Conservation (phyloP, 2,113 vertebrate genomes). For the Varanus salvator region DNA sequence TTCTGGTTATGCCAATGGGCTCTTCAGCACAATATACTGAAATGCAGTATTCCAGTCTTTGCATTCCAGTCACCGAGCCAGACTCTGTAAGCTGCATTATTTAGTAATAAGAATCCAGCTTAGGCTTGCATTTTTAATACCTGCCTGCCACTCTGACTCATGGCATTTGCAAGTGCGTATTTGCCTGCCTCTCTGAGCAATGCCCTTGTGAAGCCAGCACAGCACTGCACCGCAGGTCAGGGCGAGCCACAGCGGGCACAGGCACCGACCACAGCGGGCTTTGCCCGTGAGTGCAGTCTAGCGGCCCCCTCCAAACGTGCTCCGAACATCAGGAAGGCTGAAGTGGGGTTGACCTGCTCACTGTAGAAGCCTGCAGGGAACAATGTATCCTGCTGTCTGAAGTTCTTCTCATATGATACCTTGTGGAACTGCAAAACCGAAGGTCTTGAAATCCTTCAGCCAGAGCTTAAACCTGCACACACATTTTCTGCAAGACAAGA, state of each 20-base stretch:
- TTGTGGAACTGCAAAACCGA: background rate
- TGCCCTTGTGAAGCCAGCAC: background rate
- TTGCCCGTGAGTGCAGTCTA: background rate
- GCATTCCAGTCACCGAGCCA: background rate
- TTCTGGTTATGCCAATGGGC: background rate
- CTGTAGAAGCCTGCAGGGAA: too few species aligned
- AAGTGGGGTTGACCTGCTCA: background rate
- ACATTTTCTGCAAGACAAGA: too few species aligned
- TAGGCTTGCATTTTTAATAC: background rate
- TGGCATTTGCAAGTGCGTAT: background rate
- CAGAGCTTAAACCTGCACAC: too few species aligned
- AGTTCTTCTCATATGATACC: background rate
- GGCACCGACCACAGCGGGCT: background rate
- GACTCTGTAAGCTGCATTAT: constrained; percentile 6
- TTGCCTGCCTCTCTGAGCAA: background rate
- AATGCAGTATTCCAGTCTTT: background rate
- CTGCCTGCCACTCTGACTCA: background rate
- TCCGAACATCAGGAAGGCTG: background rate
- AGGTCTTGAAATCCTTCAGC: background rate
- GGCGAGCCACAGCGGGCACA: too few species aligned
- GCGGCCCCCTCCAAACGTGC: background rate
- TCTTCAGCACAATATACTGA: background rate
- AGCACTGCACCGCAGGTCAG: too few species aligned
- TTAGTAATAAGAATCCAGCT: background rate
- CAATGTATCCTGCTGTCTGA: background rate